These are phyloP conservation scores for Tor tambroides DNA, from an alignment of 2,113 vertebrate genomes.

Conservation along the genomic window DNA sequence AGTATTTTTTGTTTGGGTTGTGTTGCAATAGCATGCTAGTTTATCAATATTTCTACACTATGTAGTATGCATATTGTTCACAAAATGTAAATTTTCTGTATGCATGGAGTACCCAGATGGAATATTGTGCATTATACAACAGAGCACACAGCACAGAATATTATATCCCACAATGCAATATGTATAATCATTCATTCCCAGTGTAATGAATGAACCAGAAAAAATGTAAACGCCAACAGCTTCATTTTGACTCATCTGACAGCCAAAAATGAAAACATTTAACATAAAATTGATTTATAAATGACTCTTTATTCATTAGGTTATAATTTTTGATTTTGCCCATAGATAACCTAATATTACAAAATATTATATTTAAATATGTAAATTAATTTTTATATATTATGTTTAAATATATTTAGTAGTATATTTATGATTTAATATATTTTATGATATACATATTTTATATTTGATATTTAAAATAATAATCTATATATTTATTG, in stretches of 20 bases:
- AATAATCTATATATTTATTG: neutral
- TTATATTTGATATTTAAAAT: neutral
- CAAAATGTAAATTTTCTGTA: neutral
- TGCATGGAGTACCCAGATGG: neutral
- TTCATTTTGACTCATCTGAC: neutral
- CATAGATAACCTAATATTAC: neutral
- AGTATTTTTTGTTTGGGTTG: no score
- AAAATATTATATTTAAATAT: neutral
- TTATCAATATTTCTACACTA: neutral
- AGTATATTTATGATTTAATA: neutral
- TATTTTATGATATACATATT: neutral
- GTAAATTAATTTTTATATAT: neutral
- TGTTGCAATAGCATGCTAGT: neutral
- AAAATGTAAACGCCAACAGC: neutral
- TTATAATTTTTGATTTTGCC: neutral
- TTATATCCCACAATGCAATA: neutral
- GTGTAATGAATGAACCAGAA: neutral
- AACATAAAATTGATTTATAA: neutral
- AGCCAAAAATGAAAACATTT: neutral
- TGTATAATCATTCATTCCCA: neutral
- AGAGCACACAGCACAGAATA: neutral
- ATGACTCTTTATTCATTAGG: neutral
- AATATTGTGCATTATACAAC: neutral
- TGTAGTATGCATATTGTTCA: neutral
- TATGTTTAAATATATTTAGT: neutral